phyloP scores from a whole-genome alignment of 1,140 invertebrate genomes.

The Eubasilissa regina region DNA sequence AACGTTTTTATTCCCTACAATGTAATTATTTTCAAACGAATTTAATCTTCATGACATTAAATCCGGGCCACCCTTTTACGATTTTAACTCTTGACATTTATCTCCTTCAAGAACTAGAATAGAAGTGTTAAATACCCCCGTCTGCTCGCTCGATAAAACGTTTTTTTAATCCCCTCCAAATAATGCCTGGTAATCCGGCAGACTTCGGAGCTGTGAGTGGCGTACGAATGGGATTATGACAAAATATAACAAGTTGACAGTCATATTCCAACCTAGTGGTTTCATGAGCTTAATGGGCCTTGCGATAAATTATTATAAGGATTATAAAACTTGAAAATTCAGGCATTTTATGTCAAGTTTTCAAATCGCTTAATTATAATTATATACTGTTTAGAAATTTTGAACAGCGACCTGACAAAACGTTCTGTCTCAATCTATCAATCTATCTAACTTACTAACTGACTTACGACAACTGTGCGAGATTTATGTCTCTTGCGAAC shows the following conservation, averaged over 20 bases:
- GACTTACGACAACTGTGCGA: too few species aligned
- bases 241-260: constrained; percentile 3
- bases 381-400: too few species aligned
- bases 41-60: constrained; percentile 7
- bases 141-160: constrained; percentile 18
- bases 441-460: too few species aligned
- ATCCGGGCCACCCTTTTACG: constrained; percentile 1
- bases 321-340: constrained; percentile 16
- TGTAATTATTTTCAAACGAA: neutral
- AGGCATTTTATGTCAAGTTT: constrained; percentile 8
- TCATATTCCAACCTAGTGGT: neutral
- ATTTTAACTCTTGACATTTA: neutral
- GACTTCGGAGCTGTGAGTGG: constrained; percentile 15
- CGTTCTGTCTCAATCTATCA: too few species aligned
- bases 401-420: too few species aligned
- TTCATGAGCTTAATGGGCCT: neutral
- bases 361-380: neutral
- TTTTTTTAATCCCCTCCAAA: constrained; percentile 8
- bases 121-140: constrained; percentile 19
- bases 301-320: neutral
- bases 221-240: constrained; percentile 17
- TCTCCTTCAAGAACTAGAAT: constrained; percentile 1
- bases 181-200: constrained; percentile 32
- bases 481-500: too few species aligned
- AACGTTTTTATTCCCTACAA: too few species aligned